Conservation (phyloP, 2,888 invertebrate genomes). For the Scaptomyza polygonia region DNA sequence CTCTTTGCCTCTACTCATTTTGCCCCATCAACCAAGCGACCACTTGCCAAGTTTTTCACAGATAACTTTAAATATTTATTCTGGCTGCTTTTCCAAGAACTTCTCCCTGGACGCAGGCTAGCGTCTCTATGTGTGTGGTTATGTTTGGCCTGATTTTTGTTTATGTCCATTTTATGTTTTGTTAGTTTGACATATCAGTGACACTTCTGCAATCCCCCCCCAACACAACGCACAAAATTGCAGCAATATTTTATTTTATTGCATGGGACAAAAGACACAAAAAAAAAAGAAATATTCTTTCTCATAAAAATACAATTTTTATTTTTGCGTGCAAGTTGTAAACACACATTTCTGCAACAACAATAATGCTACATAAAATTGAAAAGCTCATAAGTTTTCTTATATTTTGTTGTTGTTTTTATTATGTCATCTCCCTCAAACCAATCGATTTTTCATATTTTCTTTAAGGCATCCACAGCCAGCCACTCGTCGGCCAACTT, state of each 20-base stretch:
- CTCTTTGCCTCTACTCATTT: not conserved
- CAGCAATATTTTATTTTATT: constrained; percentile 76
- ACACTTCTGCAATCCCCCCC: constrained; percentile 67
- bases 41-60: constrained; percentile 69
- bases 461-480: constrained; percentile 28
- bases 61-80: constrained; percentile 76
- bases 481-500: constrained; percentile 60
- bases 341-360: constrained; percentile 69
- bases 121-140: constrained; percentile 1
- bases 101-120: not conserved
- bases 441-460: constrained; percentile 69
- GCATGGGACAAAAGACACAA: constrained; percentile 28
- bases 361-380: constrained; percentile 62
- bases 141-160: constrained; percentile 52
- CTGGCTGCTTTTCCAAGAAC: constrained; percentile 18
- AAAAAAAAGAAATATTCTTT: constrained; percentile 22
- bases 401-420: constrained; percentile 6
- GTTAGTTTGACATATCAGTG: constrained; percentile 81
- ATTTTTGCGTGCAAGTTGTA: constrained; percentile 68
- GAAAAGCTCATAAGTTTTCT: constrained; percentile 64
- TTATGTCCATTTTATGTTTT: constrained; percentile 72
- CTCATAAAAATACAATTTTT: constrained; percentile 74
- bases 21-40: not conserved
- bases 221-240: constrained; percentile 31
- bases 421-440: constrained; percentile 5